Evolutionary conservation across 23 tunicate genomes (phyloP).

Genomic region (Phallusia fumigata): DNA sequence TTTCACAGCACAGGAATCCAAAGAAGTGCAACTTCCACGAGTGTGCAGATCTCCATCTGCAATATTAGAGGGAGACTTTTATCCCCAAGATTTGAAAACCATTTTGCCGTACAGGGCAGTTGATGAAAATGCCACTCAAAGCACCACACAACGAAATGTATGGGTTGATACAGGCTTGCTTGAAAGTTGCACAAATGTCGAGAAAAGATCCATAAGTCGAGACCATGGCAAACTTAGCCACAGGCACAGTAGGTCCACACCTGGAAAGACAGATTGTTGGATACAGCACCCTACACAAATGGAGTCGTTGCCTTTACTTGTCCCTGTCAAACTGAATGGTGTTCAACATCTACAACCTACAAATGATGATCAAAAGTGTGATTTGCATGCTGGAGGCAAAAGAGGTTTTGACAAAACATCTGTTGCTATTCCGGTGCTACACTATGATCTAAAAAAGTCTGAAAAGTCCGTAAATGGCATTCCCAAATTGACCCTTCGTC

Average conservation of each 20-base stretch:
- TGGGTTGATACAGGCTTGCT: slow-evolving; percentile 27
- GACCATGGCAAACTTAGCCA: background rate
- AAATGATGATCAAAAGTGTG: too few relatives aligned
- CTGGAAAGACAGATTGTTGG: background rate
- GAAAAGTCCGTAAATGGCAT: background rate
- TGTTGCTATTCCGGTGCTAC: background rate
- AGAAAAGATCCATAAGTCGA: background rate
- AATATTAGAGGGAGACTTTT: too few relatives aligned
- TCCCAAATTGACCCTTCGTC: slow-evolving; percentile 4
- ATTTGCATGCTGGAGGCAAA: background rate
- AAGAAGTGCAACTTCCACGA: background rate
- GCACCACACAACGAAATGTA: slow-evolving; percentile 6
- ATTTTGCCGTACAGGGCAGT: too few relatives aligned
- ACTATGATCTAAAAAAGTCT: slow-evolving; percentile 1
- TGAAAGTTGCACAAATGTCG: background rate
- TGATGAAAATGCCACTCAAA: too few relatives aligned
- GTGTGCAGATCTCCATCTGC: too few relatives aligned
- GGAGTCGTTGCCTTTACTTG: background rate
- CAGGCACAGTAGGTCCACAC: background rate
- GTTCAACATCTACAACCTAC: too few relatives aligned
- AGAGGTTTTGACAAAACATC: background rate
- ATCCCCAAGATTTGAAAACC: too few relatives aligned
- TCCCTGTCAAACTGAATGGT: background rate
- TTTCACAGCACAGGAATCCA: slow-evolving; percentile 27
- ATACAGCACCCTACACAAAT: background rate